phyloP scores from a whole-genome alignment of 2,113 vertebrate genomes.

The Podarcis raffonei region DNA sequence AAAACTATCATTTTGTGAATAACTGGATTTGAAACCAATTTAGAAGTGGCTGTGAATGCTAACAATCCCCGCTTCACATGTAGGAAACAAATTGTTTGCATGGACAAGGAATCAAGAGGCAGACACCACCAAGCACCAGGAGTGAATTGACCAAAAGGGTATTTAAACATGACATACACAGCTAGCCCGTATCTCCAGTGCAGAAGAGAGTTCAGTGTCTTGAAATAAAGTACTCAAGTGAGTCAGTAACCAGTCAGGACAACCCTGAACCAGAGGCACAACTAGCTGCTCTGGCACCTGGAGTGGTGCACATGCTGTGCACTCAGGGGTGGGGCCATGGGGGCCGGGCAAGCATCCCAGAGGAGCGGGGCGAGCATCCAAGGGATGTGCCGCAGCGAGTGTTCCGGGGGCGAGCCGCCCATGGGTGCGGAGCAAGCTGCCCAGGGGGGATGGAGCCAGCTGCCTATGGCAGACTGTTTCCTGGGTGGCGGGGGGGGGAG shows the following conservation, averaged over 20 bases:
- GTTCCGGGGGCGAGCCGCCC: too few relatives aligned
- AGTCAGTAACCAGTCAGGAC: neutral
- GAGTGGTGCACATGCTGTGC: too few relatives aligned
- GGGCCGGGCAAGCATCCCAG: too few relatives aligned
- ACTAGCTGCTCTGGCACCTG: too few relatives aligned
- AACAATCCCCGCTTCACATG: neutral
- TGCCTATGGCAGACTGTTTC: too few relatives aligned
- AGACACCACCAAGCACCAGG: neutral
- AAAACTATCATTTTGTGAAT: slow-evolving; percentile 22
- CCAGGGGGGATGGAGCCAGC: too few relatives aligned
- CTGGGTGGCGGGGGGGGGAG: too few relatives aligned
- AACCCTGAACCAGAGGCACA: neutral
- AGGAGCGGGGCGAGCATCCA: too few relatives aligned
- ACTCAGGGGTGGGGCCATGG: too few relatives aligned
- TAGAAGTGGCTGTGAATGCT: slow-evolving; percentile 32
- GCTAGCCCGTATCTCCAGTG: neutral
- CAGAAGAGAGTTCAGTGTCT: neutral
- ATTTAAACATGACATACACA: neutral
- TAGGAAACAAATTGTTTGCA: slow-evolving; percentile 10
- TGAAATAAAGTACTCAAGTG: neutral
- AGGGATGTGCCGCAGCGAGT: too few relatives aligned
- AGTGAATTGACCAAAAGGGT: neutral
- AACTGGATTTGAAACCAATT: slow-evolving; percentile 31
- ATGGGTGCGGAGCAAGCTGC: too few relatives aligned
- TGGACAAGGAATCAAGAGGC: neutral